Base-by-base conservation (phyloP, 2,888 invertebrate species). In the Ochropacha duplaris region DNA sequence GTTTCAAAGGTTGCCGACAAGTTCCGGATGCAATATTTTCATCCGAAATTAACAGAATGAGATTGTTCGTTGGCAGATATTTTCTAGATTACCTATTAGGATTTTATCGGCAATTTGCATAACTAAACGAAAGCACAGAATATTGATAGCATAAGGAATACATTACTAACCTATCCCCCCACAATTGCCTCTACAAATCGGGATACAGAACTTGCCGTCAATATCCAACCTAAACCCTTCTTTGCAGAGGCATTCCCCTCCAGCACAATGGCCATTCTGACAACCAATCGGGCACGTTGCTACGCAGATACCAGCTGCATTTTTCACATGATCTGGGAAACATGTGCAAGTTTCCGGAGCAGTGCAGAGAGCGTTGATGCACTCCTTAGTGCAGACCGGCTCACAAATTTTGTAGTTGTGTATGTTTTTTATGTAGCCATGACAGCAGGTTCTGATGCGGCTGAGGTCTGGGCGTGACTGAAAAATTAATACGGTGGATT, bases 271-370 rank as follows among this genome's bases (percentile, higher is more conserved):
- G 0, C 96, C 96, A 63, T 96, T 94, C 62, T 94, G 92, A 68
- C 96, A 96, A 0, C 95, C 94, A 22, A 95, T 93, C 0, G 96
- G 96, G 59, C 96, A 96, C 0, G 95, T 95, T 1, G 95, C 92
- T 0, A 95, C 87, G 66, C 96, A 96, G 58, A 90, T 81, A 1
- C 87, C 93, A 8, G 77, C 92, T 16, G 86, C 70, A 64, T 94
- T 94, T 69, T 90, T 93, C 26, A 94, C 92, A 70, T 94, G 95
- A 50, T 95, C 95, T 8, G 94, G 88, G 70, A 92, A 93, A 79
- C 96, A 95, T 6, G 90, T 88, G 88, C 96, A 96, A 0, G 92
- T 90, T 24, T 95, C 94, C 0, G 95, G 95, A 0, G 94, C 94
- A 0, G 93, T 93, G 83, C 96, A 96, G 49, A 94, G 90, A 0